phyloP scores from a whole-genome alignment of 2,113 vertebrate species.

The Plectropomus leopardus region DNA sequence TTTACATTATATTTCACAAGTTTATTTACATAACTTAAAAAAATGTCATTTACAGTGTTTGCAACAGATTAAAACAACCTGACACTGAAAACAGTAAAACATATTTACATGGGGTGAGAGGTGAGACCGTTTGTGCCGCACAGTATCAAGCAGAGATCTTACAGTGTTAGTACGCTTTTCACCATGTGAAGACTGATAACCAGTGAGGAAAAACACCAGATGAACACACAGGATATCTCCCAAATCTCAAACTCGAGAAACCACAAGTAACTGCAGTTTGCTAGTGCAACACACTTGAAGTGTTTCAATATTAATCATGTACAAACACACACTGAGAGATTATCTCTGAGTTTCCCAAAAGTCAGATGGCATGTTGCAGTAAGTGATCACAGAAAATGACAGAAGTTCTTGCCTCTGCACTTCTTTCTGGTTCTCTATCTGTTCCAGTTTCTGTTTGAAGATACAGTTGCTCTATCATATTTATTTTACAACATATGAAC shows the following conservation, averaged over 20 bases:
- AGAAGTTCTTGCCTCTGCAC: not conserved
- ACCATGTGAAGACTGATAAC: constrained; percentile 17
- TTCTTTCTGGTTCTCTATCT: constrained; percentile 4
- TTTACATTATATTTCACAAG: constrained; percentile 9
- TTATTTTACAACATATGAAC: not conserved
- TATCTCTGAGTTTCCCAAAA: constrained; percentile 22
- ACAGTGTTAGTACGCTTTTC: constrained; percentile 20
- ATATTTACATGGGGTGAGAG: constrained; percentile 51
- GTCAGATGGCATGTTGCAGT: constrained; percentile 6
- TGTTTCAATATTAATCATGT: constrained; percentile 19
- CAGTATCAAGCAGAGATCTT: constrained; percentile 16
- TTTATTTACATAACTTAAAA: constrained; percentile 70
- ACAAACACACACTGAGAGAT: not conserved
- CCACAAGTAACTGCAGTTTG: constrained; percentile 35
- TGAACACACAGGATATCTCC: constrained; percentile 21
- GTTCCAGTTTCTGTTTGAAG: not conserved
- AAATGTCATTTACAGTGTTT: constrained; percentile 52
- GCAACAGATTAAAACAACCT: constrained; percentile 26
- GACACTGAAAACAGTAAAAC: constrained; percentile 36
- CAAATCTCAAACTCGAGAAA: constrained; percentile 33
- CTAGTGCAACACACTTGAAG: constrained; percentile 29
- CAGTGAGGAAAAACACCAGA: constrained; percentile 2
- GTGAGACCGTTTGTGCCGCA: constrained; percentile 5
- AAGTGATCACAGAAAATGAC: not conserved
- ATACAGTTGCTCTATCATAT: not conserved